Evolutionary conservation across 2,113 vertebrate species (phyloP).

Genomic region (Chloebia gouldiae): DNA sequence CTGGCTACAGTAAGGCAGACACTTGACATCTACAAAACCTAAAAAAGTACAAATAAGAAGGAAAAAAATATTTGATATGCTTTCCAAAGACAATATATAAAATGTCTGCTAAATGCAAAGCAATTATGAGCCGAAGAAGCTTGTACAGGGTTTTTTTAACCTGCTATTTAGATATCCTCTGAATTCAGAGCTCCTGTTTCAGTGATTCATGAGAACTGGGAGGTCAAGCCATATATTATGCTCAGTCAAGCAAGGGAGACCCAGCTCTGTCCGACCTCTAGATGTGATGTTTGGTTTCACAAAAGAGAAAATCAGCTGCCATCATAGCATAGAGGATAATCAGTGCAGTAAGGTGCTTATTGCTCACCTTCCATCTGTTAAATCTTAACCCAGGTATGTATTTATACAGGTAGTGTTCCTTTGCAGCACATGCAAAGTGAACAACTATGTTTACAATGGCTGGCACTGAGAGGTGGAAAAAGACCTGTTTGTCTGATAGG

Average conservation of each 20-base stretch:
- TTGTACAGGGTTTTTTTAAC: fast-evolving
- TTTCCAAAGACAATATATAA: background rate
- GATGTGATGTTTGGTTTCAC: background rate
- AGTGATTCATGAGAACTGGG: background rate
- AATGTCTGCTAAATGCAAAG: background rate
- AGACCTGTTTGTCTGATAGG: background rate
- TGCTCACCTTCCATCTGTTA: background rate
- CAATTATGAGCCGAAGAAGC: background rate
- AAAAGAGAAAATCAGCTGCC: background rate
- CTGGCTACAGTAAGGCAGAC: background rate
- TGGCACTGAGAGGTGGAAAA: background rate
- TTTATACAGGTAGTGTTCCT: background rate
- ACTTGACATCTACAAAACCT: background rate
- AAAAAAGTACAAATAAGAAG: background rate
- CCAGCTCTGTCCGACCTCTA: background rate
- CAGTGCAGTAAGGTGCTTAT: background rate
- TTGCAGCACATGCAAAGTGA: background rate
- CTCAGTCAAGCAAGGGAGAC: background rate
- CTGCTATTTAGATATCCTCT: background rate
- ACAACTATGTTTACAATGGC: background rate
- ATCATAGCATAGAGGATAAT: background rate
- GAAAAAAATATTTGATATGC: background rate
- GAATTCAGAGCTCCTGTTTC: background rate
- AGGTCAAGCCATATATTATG: background rate
- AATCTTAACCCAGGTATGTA: background rate